These are phyloP conservation scores for Steinernema feltiae DNA, from an alignment of 1,140 invertebrate species.

Conservation along the genomic window DNA sequence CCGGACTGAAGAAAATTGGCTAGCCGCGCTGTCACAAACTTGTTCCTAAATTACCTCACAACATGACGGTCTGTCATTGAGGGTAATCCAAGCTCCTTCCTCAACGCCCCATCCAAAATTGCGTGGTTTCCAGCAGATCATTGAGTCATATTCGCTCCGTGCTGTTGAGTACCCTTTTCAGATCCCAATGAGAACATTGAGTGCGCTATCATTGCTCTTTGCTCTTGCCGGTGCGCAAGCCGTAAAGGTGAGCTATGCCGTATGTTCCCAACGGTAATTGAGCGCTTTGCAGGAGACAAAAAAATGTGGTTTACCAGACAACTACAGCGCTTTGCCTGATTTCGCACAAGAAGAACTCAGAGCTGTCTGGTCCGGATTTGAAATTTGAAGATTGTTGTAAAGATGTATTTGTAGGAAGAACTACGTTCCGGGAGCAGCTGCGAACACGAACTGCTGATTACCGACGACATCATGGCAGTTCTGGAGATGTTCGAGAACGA, in stretches of 20 bases:
- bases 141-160: neutral
- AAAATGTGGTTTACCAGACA: constrained; percentile 43
- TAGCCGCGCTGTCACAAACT: constrained; percentile 9
- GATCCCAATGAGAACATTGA: neutral
- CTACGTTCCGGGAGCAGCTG: constrained; percentile 42
- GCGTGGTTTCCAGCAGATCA: neutral
- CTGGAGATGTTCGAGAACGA: constrained; percentile 51
- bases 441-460: constrained; percentile 47
- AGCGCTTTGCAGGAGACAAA: neutral
- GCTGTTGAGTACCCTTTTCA: neutral
- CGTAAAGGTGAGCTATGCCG: neutral
- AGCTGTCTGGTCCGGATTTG: constrained; percentile 40
- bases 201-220: neutral
- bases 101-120: neutral
- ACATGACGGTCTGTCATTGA: constrained; percentile 11
- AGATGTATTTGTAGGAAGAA: constrained; percentile 41
- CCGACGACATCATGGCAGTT: constrained; percentile 46
- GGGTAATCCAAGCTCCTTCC: constrained; percentile 7
- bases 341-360: constrained; percentile 48
- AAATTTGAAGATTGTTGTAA: neutral
- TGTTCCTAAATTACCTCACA: constrained; percentile 14
- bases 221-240: neutral
- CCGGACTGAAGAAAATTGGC: neutral
- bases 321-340: constrained; percentile 41
- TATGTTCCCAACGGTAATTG: neutral